These are phyloP conservation scores for Chaenodraco wilsoni DNA, from an alignment of 2,797 vertebrate genomes.

Conservation along the genomic window DNA sequence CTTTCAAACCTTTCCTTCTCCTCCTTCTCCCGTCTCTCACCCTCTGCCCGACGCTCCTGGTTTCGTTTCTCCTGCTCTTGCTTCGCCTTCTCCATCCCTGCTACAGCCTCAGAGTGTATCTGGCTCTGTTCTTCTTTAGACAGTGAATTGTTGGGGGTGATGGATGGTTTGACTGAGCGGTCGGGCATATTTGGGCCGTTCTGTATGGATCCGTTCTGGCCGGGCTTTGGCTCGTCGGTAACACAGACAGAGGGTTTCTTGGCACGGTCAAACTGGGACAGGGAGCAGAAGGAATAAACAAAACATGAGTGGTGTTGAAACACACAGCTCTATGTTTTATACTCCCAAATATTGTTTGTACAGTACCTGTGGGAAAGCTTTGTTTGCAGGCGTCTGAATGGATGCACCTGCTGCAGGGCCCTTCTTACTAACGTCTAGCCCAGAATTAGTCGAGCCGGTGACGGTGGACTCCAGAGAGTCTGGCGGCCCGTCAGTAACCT, in stretches of 20 bases:
- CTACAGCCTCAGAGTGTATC: conserved; percentile 82
- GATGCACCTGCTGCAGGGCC: conserved; percentile 24
- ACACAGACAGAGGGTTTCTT: conserved; percentile 89
- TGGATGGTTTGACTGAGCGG: conserved; percentile 88
- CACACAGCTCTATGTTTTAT: background rate
- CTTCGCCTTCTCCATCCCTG: conserved; percentile 85
- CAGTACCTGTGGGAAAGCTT: conserved; percentile 90
- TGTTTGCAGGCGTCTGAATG: conserved; percentile 77
- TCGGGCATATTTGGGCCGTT: conserved; percentile 87
- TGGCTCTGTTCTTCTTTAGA: conserved; percentile 87
- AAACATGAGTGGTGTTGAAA: conserved; percentile 2
- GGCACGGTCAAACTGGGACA: conserved; percentile 90
- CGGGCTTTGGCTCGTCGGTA: conserved; percentile 76
- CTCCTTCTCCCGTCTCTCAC: conserved; percentile 64
- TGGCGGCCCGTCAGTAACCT: conserved; percentile 64
- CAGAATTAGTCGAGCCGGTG: conserved; percentile 65
- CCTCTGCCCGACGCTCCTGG: conserved; percentile 75
- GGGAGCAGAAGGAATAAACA: conserved; percentile 9
- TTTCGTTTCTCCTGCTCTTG: conserved; percentile 86
- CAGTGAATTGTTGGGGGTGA: conserved; percentile 61
- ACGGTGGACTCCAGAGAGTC: conserved; percentile 67
- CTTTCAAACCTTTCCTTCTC: conserved; percentile 53
- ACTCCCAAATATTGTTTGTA: conserved; percentile 32
- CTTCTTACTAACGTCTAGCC: conserved; percentile 51
- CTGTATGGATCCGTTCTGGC: conserved; percentile 72